Evolutionary conservation across 64 coral and sea anemone genomes (phyloP).

Genomic region (Pocillopora verrucosa): DNA sequence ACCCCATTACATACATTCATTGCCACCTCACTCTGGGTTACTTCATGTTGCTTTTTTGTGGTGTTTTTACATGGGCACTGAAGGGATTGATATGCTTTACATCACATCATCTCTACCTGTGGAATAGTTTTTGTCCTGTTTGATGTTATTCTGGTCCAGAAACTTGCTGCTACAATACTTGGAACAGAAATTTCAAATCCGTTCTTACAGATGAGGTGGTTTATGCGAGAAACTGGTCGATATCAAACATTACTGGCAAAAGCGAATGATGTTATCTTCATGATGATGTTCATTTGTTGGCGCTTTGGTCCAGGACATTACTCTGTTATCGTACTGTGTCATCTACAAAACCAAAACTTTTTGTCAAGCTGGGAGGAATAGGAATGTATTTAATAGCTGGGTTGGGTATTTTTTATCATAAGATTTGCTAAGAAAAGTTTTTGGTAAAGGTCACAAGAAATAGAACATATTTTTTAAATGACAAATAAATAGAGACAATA

Average conservation of each 20-base stretch:
- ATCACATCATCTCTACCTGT: constrained; percentile 79
- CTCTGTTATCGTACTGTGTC: constrained; percentile 49
- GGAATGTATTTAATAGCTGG: constrained; percentile 71
- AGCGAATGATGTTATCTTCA: constrained; percentile 87
- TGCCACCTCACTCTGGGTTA: constrained; percentile 77
- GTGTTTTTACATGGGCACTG: constrained; percentile 93
- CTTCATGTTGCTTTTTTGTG: constrained; percentile 91
- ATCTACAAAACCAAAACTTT: constrained; percentile 64
- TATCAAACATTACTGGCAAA: constrained; percentile 83
- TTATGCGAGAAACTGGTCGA: constrained; percentile 81
- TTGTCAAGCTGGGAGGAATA: constrained; percentile 75
- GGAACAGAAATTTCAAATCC: constrained; percentile 95
- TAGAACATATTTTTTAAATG: no score
- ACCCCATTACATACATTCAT: constrained; percentile 78
- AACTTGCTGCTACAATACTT: constrained; percentile 81
- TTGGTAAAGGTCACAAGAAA: constrained; percentile 43
- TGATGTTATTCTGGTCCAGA: constrained; percentile 73
- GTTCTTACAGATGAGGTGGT: constrained; percentile 91
- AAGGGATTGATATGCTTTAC: constrained; percentile 88
- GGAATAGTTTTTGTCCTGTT: constrained; percentile 54
- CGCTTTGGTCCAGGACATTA: constrained; percentile 80
- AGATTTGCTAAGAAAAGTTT: constrained; percentile 87
- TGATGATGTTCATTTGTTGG: constrained; percentile 73
- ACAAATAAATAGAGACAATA: no score
- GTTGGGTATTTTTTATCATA: constrained; percentile 85